Conservation (phyloP, 2,113 vertebrate species). For the Larimichthys polyactis region DNA sequence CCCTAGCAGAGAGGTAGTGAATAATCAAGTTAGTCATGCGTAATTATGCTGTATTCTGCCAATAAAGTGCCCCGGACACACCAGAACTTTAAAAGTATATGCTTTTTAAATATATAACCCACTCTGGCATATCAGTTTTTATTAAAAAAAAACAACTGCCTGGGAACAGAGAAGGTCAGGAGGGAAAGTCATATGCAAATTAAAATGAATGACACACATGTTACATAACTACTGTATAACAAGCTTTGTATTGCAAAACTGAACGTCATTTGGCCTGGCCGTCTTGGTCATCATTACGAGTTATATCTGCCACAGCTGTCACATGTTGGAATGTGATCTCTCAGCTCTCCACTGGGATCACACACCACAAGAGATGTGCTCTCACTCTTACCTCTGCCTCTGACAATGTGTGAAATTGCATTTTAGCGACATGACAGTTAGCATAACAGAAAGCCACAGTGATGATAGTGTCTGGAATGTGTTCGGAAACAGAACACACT, state of each 20-base stretch:
- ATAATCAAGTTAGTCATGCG: too few relatives aligned
- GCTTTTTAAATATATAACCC: too few relatives aligned
- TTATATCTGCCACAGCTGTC: conserved; percentile 19
- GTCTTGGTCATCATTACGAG: neutral
- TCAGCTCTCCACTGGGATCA: conserved; percentile 20
- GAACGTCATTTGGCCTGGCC: neutral
- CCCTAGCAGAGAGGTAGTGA: too few relatives aligned
- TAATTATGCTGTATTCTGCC: too few relatives aligned
- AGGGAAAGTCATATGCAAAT: neutral
- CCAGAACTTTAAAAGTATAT: too few relatives aligned
- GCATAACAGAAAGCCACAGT: conserved; percentile 1
- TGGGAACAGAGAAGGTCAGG: neutral
- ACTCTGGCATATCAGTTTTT: too few relatives aligned
- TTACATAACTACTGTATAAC: neutral
- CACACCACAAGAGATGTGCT: conserved; percentile 20
- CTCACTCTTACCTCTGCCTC: conserved; percentile 11
- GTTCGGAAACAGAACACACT: neutral
- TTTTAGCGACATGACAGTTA: conserved; percentile 29
- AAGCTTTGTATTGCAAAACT: neutral
- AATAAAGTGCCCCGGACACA: too few relatives aligned
- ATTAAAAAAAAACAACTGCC: too few relatives aligned
- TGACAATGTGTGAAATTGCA: conserved; percentile 29
- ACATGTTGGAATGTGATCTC: conserved; percentile 19
- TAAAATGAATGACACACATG: neutral
- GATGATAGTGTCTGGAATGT: neutral